phyloP scores from a whole-genome alignment of 1,140 invertebrate genomes.

The Rhizoglyphus robini region DNA sequence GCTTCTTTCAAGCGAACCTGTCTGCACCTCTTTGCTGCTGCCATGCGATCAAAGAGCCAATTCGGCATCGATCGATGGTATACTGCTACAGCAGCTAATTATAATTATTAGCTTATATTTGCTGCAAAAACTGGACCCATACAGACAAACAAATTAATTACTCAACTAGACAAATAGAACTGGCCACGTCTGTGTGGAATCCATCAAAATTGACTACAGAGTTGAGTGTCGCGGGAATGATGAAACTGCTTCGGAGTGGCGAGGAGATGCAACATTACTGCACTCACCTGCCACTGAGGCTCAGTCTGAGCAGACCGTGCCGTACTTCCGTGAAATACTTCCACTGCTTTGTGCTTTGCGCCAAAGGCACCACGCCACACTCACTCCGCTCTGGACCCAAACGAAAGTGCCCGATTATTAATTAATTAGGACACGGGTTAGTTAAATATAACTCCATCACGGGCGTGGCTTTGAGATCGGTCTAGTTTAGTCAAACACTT shows the following conservation, averaged over 20 bases:
- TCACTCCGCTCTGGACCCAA: too few species aligned
- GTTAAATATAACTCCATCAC: constrained; percentile 1
- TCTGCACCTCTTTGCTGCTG: not conserved
- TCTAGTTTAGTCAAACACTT: constrained; percentile 2
- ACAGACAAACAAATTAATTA: constrained; percentile 15
- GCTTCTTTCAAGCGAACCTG: not conserved
- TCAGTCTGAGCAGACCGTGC: too few species aligned
- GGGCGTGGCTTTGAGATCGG: not conserved
- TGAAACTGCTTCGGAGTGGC: not conserved
- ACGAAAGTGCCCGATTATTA: not conserved
- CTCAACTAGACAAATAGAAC: not conserved
- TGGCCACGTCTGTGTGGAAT: not conserved
- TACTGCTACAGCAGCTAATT: not conserved
- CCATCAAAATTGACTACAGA: not conserved
- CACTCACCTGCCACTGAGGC: too few species aligned
- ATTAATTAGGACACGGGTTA: not conserved
- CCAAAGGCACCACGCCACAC: not conserved
- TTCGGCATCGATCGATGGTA: not conserved
- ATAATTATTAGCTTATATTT: too few species aligned
- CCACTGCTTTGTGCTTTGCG: not conserved
- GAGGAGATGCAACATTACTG: not conserved
- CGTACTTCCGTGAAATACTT: too few species aligned
- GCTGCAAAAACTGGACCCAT: not conserved
- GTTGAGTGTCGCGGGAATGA: not conserved
- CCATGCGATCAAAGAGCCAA: not conserved